These are phyloP conservation scores for Lycopodina hypogea DNA, from an alignment of 37 sponge, comb jelly and placozoan species.

Conservation along the genomic window DNA sequence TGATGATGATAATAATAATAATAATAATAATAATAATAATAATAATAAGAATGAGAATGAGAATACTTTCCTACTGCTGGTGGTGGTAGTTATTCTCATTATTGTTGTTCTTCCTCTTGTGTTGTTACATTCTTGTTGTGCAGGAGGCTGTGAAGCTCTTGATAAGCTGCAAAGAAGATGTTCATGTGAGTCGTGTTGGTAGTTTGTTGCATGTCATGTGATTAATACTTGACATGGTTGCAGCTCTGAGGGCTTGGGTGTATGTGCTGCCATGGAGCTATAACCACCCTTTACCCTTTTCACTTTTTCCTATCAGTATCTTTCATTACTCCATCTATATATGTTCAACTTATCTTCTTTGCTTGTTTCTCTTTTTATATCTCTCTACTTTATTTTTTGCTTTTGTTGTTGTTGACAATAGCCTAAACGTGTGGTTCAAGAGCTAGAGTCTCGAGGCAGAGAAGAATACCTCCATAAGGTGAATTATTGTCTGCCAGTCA, in stretches of 20 bases:
- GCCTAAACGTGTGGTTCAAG: conserved; percentile 43
- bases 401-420: neutral
- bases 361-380: no score
- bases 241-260: no score
- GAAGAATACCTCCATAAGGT: conserved; percentile 59
- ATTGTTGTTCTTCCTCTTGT: no score
- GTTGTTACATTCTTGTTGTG: neutral
- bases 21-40: no score
- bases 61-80: neutral
- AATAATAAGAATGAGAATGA: no score
- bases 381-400: no score
- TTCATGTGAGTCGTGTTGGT: conserved; percentile 21
- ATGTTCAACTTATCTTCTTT: neutral
- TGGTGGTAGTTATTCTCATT: no score
- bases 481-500: neutral
- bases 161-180: conserved; percentile 62
- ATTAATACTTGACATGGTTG: no score
- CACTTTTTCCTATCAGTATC: neutral
- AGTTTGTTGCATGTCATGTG: neutral
- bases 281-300: no score
- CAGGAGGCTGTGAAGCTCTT: conserved; percentile 68
- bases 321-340: neutral
- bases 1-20: no score
- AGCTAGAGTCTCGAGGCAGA: conserved; percentile 24
- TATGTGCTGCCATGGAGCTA: no score